Percentiles rank a stretch among this genome's conserved stretches.
phyloP scores from a whole-genome alignment of 1,140 invertebrate genomes.

The Drosophila pandora region DNA sequence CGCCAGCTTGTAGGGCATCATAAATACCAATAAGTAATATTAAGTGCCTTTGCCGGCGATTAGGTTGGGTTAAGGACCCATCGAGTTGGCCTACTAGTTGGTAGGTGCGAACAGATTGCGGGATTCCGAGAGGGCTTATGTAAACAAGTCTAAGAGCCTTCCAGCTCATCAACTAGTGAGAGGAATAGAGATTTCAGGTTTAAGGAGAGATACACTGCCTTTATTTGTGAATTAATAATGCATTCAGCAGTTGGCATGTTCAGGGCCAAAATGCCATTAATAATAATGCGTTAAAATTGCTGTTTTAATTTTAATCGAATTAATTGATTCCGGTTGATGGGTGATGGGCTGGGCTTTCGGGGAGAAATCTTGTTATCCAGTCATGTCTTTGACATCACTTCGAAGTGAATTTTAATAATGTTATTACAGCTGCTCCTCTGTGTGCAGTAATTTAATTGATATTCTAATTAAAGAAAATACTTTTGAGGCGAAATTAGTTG shows the following conservation, averaged over 20 bases:
- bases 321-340: conserved; percentile 36
- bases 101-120: conserved; percentile 36
- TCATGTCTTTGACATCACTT: conserved; percentile 22
- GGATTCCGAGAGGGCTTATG: conserved; percentile 9
- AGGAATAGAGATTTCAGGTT: neutral
- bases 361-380: neutral
- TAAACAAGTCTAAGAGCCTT: neutral
- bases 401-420: conserved; percentile 67
- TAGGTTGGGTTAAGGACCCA: conserved; percentile 24
- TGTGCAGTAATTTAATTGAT: conserved; percentile 57
- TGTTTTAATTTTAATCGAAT: conserved; percentile 58
- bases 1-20: conserved; percentile 20
- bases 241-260: neutral
- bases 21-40: conserved; percentile 50
- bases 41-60: conserved; percentile 46
- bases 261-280: conserved; percentile 37
- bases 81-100: conserved; percentile 5
- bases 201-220: neutral
- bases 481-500: conserved; percentile 1
- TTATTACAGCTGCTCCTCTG: conserved; percentile 54
- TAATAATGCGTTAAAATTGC: conserved; percentile 45
- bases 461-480: conserved; percentile 71
- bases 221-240: neutral
- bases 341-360: neutral
- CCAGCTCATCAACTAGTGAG: neutral